Conservation (phyloP, 2,797 vertebrate species). For the Gymnodraco acuticeps region DNA sequence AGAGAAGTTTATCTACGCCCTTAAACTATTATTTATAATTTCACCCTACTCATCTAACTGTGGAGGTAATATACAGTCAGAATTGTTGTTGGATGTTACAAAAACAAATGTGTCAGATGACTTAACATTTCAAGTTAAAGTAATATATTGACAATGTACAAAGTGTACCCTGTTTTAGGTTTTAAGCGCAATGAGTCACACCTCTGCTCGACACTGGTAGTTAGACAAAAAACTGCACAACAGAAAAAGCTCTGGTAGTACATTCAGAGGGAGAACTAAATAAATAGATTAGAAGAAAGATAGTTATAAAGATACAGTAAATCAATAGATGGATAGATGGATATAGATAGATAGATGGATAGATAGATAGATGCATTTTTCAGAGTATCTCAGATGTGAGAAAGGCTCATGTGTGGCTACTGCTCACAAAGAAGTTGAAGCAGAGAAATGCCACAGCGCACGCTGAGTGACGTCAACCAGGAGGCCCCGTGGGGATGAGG, state of each 20-base stretch:
- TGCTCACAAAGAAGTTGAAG: constrained; percentile 84
- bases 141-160: constrained; percentile 17
- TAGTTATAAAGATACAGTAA: neutral
- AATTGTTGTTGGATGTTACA: neutral
- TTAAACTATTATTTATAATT: neutral
- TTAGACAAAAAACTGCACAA: constrained; percentile 25
- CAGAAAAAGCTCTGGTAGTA: constrained; percentile 17
- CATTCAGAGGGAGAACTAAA: constrained; percentile 30
- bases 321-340: constrained; percentile 36
- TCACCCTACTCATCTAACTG: constrained; percentile 5
- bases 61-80: neutral
- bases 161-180: constrained; percentile 4
- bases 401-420: constrained; percentile 79
- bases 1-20: neutral
- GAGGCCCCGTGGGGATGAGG: constrained; percentile 88
- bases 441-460: constrained; percentile 84
- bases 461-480: constrained; percentile 87
- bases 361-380: constrained; percentile 57
- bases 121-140: neutral
- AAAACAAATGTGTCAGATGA: neutral
- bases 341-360: constrained; percentile 45
- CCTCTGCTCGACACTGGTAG: constrained; percentile 31
- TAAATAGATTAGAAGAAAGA: constrained; percentile 35
- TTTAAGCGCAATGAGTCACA: constrained; percentile 42
- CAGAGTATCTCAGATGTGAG: constrained; percentile 69